These are phyloP conservation scores for Catalaphyllia jardinei DNA, from an alignment of 64 coral and sea anemone genomes.

Conservation along the genomic window DNA sequence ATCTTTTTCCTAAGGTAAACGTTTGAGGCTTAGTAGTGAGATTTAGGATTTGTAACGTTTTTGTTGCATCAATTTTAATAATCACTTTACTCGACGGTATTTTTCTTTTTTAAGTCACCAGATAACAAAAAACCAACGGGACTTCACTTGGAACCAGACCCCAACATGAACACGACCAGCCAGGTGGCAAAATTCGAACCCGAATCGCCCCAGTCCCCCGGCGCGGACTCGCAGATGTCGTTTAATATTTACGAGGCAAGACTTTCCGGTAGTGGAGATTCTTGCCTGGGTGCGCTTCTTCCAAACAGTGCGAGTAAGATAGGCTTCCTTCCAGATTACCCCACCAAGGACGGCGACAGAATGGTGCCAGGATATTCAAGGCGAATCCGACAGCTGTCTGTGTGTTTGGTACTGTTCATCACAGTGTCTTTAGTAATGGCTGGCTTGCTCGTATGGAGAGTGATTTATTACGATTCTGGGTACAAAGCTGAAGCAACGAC, in stretches of 20 bases:
- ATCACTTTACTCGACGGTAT: not conserved
- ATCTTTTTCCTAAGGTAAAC: no score
- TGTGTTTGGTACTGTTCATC: conserved; percentile 69
- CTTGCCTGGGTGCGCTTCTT: conserved; percentile 48
- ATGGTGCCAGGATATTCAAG: conserved; percentile 78
- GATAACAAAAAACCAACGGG: not conserved
- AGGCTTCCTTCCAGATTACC: conserved; percentile 58
- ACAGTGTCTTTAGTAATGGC: conserved; percentile 75
- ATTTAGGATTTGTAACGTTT: not conserved
- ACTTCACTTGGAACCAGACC: conserved; percentile 8
- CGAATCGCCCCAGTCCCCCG: not conserved
- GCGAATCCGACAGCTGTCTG: conserved; percentile 28
- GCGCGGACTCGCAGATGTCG: conserved; percentile 14
- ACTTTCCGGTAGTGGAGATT: conserved; percentile 34
- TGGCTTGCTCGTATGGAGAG: conserved; percentile 73
- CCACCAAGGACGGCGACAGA: not conserved
- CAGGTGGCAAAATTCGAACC: not conserved
- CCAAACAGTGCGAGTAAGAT: conserved; percentile 35
- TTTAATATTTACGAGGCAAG: conserved; percentile 10
- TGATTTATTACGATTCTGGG: conserved; percentile 25
- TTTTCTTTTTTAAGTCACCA: not conserved
- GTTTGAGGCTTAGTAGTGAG: no score
- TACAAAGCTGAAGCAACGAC: not conserved
- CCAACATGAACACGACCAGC: not conserved
- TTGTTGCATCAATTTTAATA: not conserved